These are phyloP conservation scores for Hyperoodon ampullatus DNA, from an alignment of 2,113 vertebrate species.

Conservation along the genomic window DNA sequence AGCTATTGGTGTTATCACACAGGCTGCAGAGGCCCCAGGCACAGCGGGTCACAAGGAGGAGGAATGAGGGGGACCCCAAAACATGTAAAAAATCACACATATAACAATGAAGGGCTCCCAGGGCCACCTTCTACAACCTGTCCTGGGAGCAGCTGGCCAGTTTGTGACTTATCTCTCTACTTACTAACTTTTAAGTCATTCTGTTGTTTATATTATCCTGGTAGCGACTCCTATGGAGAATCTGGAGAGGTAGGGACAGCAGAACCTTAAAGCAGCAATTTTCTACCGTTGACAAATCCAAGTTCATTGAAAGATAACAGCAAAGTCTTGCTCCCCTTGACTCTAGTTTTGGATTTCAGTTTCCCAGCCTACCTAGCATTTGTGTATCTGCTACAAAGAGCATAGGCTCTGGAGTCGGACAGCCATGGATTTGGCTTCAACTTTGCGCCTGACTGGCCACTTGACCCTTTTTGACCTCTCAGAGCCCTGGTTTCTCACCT, in stretches of 20 bases:
- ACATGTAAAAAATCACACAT: background rate
- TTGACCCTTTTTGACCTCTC: background rate
- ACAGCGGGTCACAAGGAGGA: accelerated
- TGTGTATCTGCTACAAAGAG: background rate
- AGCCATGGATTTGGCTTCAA: background rate
- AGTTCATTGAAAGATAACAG: background rate
- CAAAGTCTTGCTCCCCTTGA: background rate
- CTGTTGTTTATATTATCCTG: background rate
- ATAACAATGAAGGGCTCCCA: background rate
- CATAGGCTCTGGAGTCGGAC: accelerated
- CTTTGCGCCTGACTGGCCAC: background rate
- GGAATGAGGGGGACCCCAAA: background rate
- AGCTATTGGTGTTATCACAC: accelerated
- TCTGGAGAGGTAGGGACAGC: background rate
- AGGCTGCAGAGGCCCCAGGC: background rate
- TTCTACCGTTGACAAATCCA: background rate
- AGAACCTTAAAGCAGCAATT: background rate
- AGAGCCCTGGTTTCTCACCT: background rate
- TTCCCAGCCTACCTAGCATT: background rate
- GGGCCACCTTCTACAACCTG: background rate
- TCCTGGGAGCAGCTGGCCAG: background rate
- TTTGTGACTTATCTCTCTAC: background rate
- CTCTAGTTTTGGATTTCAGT: background rate
- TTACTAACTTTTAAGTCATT: background rate
- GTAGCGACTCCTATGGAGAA: background rate